Percentiles rank a stretch among this genome's conserved stretches.
phyloP scores from a whole-genome alignment of 2,113 vertebrate species.

The Thalassarche chlororhynchos region DNA sequence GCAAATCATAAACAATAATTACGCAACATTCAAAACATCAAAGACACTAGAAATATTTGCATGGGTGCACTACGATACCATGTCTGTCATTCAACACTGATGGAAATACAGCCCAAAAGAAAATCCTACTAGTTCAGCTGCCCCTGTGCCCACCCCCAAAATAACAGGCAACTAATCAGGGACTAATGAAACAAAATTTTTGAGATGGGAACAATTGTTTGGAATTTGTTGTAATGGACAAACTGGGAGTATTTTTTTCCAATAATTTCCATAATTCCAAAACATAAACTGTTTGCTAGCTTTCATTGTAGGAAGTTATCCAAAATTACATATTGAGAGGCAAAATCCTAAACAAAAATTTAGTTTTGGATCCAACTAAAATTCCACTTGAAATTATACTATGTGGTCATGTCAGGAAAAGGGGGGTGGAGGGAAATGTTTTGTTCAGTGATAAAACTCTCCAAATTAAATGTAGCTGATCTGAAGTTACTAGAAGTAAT shows the following conservation, averaged over 20 bases:
- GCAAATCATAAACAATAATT: not conserved
- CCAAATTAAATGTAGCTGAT: not conserved
- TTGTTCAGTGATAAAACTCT: not conserved
- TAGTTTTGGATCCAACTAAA: not conserved
- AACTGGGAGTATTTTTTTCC: not conserved
- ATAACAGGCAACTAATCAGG: not conserved
- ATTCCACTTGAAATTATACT: not conserved
- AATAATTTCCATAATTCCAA: not conserved
- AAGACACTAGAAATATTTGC: not conserved
- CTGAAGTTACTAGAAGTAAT: not conserved
- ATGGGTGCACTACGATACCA: not conserved
- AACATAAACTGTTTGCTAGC: not conserved
- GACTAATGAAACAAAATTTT: not conserved
- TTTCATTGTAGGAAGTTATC: not conserved
- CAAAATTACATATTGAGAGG: not conserved
- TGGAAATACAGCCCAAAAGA: not conserved
- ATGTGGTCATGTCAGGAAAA: fast-evolving
- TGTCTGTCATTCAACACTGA: not conserved
- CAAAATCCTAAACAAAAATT: not conserved
- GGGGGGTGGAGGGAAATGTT: not conserved
- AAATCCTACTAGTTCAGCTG: not conserved
- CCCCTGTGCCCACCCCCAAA: not conserved
- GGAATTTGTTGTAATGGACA: not conserved
- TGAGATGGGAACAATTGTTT: not conserved
- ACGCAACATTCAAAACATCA: not conserved